Base-by-base conservation (phyloP, 2,888 invertebrate species). In the Monoplex corrugatus region DNA sequence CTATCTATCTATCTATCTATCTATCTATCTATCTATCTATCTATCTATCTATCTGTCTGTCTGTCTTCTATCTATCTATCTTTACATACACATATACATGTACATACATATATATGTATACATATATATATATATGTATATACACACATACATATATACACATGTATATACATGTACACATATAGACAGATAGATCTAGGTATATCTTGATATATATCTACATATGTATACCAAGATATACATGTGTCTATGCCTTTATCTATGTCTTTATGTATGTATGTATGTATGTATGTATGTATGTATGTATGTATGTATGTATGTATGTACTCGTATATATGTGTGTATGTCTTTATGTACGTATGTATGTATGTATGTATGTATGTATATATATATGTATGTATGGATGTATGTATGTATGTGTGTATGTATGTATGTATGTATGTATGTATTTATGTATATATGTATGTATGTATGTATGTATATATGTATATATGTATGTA, bases 271-370 rank as follows among this genome's bases (percentile, higher is more conserved):
- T 80, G 80, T 43, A 40, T 80, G 45, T 45, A 13, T 19, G 72
- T 72, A n/a, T 72, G 72, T 72, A n/a, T 2, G 72, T 72, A n/a
- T 72, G 72, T 83, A 45, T 32, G 45, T 83, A 8, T 83, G 83
- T 44, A 32, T 45, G 45, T 23, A 23, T 40, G 80, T n/a, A 40
- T 40, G 43, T 80, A 40, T 8, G 80, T 40, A 40, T 8, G 80
- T 8, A 40, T 40, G 80, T 13, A 40, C 16, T 38, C 16, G 80
- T 43, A 40, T 80, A 40, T 72, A 35, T 72, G 72, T 72, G 63
- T 63, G 75, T 75, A 19, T 32, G 3, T 28, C 13, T 19, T 10
- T 19, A 28, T 19, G 72, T 19, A 28, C 6, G 72, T 72, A 28
- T 72, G 72, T 72, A 28, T 72, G 72, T 72, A 28, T 72, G 72